These are phyloP conservation scores for Anarsia innoxiella DNA, from an alignment of 2,888 invertebrate genomes.

Conservation along the genomic window DNA sequence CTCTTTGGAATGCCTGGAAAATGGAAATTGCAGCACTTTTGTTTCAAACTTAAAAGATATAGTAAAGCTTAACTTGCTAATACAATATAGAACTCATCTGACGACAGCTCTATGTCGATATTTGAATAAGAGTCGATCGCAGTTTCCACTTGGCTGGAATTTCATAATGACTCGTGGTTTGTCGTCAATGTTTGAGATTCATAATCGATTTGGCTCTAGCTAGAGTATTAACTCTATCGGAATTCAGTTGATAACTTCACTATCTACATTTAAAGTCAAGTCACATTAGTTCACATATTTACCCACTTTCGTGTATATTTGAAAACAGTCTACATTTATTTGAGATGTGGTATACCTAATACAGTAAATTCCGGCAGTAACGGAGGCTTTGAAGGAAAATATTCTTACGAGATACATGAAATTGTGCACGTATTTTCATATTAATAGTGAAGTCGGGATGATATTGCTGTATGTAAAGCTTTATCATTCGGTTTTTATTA, in stretches of 20 bases:
- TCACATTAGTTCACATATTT: too few species aligned
- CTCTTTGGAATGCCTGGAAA: background rate
- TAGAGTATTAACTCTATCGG: too few species aligned
- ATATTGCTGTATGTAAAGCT: background rate
- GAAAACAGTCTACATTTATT: too few species aligned
- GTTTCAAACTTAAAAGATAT: conserved; percentile 3
- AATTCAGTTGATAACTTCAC: too few species aligned
- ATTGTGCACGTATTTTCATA: background rate
- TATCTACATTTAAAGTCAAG: too few species aligned
- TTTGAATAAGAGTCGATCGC: background rate
- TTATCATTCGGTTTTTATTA: background rate
- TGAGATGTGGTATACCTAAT: too few species aligned
- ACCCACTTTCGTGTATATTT: too few species aligned
- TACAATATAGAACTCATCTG: conserved; percentile 6
- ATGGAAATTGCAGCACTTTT: conserved; percentile 9
- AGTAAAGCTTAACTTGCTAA: conserved; percentile 3
- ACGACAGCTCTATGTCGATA: conserved; percentile 1
- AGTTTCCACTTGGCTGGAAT: background rate
- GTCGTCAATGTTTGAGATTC: too few species aligned
- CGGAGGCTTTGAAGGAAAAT: background rate
- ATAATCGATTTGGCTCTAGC: too few species aligned
- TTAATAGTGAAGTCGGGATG: background rate
- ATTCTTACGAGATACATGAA: background rate
- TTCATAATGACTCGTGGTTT: too few species aligned
- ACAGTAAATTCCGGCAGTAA: too few species aligned